Percentiles rank a stretch among this genome's conserved stretches.
Evolutionary conservation across 1,140 invertebrate genomes (phyloP).

Genomic region (Paralvinella palmiformis): DNA sequence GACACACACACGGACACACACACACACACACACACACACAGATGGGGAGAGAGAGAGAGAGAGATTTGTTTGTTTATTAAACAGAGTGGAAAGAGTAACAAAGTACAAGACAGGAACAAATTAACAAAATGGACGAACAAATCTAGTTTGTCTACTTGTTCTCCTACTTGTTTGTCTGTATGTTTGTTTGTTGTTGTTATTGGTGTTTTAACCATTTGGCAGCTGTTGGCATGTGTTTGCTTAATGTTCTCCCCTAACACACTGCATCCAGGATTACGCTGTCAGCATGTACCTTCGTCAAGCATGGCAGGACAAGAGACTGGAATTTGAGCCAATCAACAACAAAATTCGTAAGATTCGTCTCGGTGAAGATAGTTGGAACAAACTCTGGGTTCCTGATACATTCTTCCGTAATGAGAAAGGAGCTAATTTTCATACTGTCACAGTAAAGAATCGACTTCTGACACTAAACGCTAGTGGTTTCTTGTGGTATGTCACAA

Average conservation of each 20-base stretch:
- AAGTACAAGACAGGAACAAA: not conserved
- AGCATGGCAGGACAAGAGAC: not conserved
- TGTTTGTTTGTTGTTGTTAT: not conserved
- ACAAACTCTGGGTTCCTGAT: conserved; percentile 48
- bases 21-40: not conserved
- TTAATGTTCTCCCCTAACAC: not conserved
- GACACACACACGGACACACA: not conserved
- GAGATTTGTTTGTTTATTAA: not conserved
- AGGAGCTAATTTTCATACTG: conserved; percentile 46
- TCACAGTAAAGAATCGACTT: conserved; percentile 51
- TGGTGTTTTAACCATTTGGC: not conserved
- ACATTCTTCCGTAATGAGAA: conserved; percentile 52
- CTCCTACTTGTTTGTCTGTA: not conserved
- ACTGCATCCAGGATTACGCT: not conserved
- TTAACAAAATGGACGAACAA: not conserved
- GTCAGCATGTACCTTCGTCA: conserved; percentile 12
- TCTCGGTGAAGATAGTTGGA: not conserved
- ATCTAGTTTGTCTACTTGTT: not conserved
- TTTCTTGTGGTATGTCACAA: conserved; percentile 17
- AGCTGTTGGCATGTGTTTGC: not conserved
- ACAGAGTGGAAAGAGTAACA: not conserved
- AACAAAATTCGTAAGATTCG: conserved; percentile 5
- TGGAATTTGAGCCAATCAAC: not conserved
- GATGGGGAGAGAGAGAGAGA: not conserved
- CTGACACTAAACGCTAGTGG: conserved; percentile 27